phyloP scores from a whole-genome alignment of 2,797 vertebrate species.

The Chelon auratus region DNA sequence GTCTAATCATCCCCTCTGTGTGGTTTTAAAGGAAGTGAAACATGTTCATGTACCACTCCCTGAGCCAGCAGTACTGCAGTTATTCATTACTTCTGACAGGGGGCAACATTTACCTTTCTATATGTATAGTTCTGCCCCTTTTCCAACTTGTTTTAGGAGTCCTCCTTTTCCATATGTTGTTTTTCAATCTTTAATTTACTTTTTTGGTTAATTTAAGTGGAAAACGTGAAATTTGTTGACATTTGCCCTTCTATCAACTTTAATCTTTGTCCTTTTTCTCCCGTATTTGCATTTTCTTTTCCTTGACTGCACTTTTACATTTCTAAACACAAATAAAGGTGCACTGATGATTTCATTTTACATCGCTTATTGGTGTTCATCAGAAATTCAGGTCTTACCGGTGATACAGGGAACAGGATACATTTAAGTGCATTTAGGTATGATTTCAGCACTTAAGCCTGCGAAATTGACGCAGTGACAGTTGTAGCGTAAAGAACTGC shows the following conservation, averaged over 20 bases:
- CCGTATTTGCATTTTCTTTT: background rate
- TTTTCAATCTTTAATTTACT: constrained; percentile 1
- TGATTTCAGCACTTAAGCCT: constrained; percentile 6
- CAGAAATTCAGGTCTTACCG: background rate
- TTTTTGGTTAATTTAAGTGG: constrained; percentile 30
- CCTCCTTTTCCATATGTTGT: background rate
- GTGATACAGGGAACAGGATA: constrained; percentile 15
- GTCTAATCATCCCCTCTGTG: background rate
- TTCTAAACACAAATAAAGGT: constrained; percentile 14
- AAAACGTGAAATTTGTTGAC: constrained; percentile 22
- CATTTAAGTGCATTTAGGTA: constrained; percentile 14
- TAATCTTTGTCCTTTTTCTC: background rate
- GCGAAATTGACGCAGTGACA: constrained; percentile 22
- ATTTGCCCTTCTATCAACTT: constrained; percentile 22
- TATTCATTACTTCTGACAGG: constrained; percentile 69
- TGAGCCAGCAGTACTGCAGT: constrained; percentile 57
- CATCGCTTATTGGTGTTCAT: background rate
- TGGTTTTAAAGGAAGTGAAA: constrained; percentile 39
- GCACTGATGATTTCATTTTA: background rate
- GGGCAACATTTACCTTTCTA: constrained; percentile 77
- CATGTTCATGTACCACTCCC: constrained; percentile 23
- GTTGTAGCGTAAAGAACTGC: constrained; percentile 38
- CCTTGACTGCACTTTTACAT: constrained; percentile 12
- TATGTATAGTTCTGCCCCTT: constrained; percentile 8
- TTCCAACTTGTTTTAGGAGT: constrained; percentile 10